A percentile compares a stretch with the other conserved stretches of the same genome.
Evolutionary conservation across 2,113 vertebrate species (phyloP).

Genomic region (Hippocampus barbouri): DNA sequence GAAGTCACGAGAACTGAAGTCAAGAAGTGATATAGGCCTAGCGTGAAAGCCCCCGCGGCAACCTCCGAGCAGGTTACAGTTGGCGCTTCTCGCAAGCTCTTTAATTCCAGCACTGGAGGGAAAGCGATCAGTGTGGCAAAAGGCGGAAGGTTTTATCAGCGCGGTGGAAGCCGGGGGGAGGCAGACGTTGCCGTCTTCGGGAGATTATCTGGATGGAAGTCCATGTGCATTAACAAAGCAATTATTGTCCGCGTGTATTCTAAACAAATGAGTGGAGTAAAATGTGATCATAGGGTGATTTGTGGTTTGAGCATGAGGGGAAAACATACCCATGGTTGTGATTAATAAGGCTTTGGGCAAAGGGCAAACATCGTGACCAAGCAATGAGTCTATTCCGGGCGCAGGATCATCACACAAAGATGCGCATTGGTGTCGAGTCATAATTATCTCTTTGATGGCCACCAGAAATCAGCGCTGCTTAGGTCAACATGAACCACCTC

Average conservation of each 20-base stretch:
- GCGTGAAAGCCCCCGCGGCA: constrained; percentile 9
- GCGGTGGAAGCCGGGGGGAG: neutral
- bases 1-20: constrained; percentile 7
- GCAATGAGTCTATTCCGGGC: constrained; percentile 22
- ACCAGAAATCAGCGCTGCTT: constrained; percentile 13
- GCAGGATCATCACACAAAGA: constrained; percentile 9
- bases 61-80: neutral
- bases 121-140: constrained; percentile 20
- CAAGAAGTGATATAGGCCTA: constrained; percentile 21
- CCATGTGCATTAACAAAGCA: constrained; percentile 12
- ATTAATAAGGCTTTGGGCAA: constrained; percentile 40
- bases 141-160: constrained; percentile 8
- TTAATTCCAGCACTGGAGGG: constrained; percentile 46
- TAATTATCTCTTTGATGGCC: constrained; percentile 37
- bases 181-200: constrained; percentile 26
- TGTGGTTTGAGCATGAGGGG: neutral
- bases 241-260: constrained; percentile 5
- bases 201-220: constrained; percentile 20
- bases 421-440: constrained; percentile 15
- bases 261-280: constrained; percentile 19
- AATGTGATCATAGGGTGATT: constrained; percentile 10
- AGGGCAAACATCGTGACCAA: constrained; percentile 7
- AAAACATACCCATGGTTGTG: constrained; percentile 2
- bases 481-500: neutral
- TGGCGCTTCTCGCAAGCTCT: constrained; percentile 16